A percentile compares a stretch with the other conserved stretches of the same genome.
Conservation (phyloP, 2,888 invertebrate genomes). For the Monochamus alternatus region DNA sequence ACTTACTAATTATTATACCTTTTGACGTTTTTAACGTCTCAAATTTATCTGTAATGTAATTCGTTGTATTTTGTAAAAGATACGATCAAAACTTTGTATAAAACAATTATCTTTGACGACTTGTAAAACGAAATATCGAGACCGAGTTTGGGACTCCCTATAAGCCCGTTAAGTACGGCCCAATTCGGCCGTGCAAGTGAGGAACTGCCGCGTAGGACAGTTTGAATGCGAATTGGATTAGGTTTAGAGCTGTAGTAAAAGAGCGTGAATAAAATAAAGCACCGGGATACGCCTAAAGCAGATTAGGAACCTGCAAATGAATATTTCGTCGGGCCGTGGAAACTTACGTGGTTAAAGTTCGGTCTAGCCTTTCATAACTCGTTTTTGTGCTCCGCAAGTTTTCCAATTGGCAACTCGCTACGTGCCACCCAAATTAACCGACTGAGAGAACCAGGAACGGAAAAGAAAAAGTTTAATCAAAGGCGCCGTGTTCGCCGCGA, state of each 20-base stretch:
- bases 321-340: conserved; percentile 28
- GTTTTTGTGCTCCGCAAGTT: conserved; percentile 26
- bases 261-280: conserved; percentile 63
- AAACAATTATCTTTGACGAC: too few relatives aligned
- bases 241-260: conserved; percentile 62
- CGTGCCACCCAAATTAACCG: conserved; percentile 28
- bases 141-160: conserved; percentile 13
- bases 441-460: conserved; percentile 8
- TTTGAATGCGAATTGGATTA: conserved; percentile 66
- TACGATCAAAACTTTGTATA: too few relatives aligned
- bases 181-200: conserved; percentile 19
- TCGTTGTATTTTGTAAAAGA: too few relatives aligned
- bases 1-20: too few relatives aligned
- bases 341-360: conserved; percentile 29
- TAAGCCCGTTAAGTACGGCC: conserved; percentile 2
- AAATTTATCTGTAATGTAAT: too few relatives aligned
- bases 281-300: conserved; percentile 53
- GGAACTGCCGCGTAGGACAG: conserved; percentile 54
- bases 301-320: conserved; percentile 57
- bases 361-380: conserved; percentile 29
- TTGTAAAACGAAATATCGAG: not conserved
- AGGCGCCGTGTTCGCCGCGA: not conserved
- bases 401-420: conserved; percentile 33
- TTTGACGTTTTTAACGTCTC: too few relatives aligned
- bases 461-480: conserved; percentile 31